These are phyloP conservation scores for Myzus persicae DNA, from an alignment of 1,140 invertebrate species.

Conservation along the genomic window DNA sequence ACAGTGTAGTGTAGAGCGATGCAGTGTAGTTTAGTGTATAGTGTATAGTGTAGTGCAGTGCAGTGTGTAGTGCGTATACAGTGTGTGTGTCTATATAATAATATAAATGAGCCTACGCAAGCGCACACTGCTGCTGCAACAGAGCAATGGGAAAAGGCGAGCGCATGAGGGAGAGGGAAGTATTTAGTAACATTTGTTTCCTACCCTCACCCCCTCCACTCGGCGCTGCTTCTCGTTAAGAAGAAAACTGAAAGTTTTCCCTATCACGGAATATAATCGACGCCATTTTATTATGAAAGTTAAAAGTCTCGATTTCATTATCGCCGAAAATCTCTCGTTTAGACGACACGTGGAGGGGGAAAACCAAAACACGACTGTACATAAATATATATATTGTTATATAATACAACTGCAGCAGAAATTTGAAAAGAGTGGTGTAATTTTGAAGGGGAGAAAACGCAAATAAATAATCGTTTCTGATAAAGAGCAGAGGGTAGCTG, in stretches of 20 bases:
- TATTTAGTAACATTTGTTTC: slow-evolving; percentile 57
- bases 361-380: not conserved
- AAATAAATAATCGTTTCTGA: not conserved
- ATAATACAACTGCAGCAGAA: not conserved
- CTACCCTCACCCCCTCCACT: no score
- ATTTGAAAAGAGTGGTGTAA: not conserved
- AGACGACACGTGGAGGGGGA: not conserved
- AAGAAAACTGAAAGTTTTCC: slow-evolving; percentile 39
- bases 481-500: not conserved
- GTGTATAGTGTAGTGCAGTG: not conserved
- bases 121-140: not conserved
- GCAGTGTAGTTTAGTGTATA: not conserved
- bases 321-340: slow-evolving; percentile 34
- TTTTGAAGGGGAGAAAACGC: not conserved
- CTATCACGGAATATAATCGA: slow-evolving; percentile 31
- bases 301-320: slow-evolving; percentile 56
- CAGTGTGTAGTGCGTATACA: not conserved
- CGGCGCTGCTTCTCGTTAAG: not conserved
- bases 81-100: not conserved
- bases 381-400: not conserved
- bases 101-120: not conserved
- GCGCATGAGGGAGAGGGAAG: not conserved
- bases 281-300: slow-evolving; percentile 56
- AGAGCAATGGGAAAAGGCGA: not conserved
- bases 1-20: not conserved